Conservation (phyloP, 1,140 invertebrate species). For the Leptoteleia sp. region DNA sequence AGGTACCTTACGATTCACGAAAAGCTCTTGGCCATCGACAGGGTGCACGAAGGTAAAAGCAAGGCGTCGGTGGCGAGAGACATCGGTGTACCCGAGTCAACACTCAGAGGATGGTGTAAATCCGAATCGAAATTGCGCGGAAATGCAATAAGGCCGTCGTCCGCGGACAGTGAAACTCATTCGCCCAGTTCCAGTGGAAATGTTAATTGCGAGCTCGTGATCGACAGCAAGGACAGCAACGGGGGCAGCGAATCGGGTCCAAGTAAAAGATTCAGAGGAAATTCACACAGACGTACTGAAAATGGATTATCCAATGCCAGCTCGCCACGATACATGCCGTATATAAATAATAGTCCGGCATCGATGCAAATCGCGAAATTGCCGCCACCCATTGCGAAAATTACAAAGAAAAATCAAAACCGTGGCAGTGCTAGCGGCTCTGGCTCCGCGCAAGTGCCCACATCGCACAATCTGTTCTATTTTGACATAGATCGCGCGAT, state of each 20-base stretch:
- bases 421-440: no score
- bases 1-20: slow-evolving; percentile 87
- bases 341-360: neutral
- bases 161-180: slow-evolving; percentile 48
- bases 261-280: slow-evolving; percentile 13
- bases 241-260: slow-evolving; percentile 37
- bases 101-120: slow-evolving; percentile 93
- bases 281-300: slow-evolving; percentile 9
- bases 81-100: slow-evolving; percentile 87
- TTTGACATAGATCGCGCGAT: no score
- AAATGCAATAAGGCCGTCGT: slow-evolving; percentile 58
- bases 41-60: slow-evolving; percentile 91
- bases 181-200: slow-evolving; percentile 62
- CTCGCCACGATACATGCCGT: neutral
- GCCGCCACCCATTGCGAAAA: slow-evolving; percentile 43
- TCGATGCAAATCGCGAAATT: slow-evolving; percentile 20
- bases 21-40: slow-evolving; percentile 89
- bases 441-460: no score
- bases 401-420: slow-evolving; percentile 40
- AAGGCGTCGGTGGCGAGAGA: no score
- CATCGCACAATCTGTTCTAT: no score
- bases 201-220: slow-evolving; percentile 31
- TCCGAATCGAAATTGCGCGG: slow-evolving; percentile 88
- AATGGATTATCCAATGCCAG: slow-evolving; percentile 3
- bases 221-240: slow-evolving; percentile 65